Evolutionary conservation across 2,797 vertebrate genomes (phyloP).

Genomic region (Characodon lateralis): DNA sequence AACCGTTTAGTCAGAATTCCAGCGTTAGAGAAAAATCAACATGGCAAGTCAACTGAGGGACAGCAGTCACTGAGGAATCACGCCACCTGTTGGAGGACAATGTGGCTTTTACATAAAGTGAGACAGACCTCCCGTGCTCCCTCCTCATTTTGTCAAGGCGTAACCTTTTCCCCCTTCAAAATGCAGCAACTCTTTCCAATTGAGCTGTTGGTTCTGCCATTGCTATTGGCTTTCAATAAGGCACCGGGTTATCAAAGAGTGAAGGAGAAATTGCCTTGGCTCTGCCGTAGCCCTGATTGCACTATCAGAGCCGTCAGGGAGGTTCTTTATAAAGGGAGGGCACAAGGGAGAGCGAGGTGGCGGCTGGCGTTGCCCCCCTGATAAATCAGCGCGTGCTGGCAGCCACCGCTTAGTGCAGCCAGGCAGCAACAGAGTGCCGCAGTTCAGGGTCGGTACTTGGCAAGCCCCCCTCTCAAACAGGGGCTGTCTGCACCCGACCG

Average conservation of each 20-base stretch:
- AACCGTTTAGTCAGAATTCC: constrained; percentile 53
- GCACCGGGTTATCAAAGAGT: constrained; percentile 84
- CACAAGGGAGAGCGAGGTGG: constrained; percentile 78
- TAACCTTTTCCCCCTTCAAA: constrained; percentile 78
- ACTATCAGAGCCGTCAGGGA: constrained; percentile 87
- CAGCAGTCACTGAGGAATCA: constrained; percentile 62
- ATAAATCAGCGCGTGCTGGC: constrained; percentile 84
- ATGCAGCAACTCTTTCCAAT: constrained; percentile 84
- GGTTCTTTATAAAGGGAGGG: constrained; percentile 84
- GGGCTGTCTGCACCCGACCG: constrained; percentile 69
- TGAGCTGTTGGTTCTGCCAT: constrained; percentile 84
- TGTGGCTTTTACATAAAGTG: constrained; percentile 67
- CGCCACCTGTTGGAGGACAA: constrained; percentile 79
- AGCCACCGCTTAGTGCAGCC: constrained; percentile 78
- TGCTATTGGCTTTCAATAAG: constrained; percentile 82
- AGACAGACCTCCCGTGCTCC: constrained; percentile 73
- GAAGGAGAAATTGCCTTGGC: constrained; percentile 87
- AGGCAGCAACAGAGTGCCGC: constrained; percentile 75
- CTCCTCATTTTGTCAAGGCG: constrained; percentile 74
- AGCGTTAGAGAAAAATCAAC: constrained; percentile 37
- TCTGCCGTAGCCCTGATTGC: constrained; percentile 87
- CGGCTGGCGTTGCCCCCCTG: constrained; percentile 82
- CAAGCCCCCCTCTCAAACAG: constrained; percentile 70
- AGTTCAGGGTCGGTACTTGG: constrained; percentile 82
- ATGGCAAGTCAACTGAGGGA: constrained; percentile 41